Evolutionary conservation across 2,888 invertebrate genomes (phyloP).

Genomic region (Eumerus sabulonum): DNA sequence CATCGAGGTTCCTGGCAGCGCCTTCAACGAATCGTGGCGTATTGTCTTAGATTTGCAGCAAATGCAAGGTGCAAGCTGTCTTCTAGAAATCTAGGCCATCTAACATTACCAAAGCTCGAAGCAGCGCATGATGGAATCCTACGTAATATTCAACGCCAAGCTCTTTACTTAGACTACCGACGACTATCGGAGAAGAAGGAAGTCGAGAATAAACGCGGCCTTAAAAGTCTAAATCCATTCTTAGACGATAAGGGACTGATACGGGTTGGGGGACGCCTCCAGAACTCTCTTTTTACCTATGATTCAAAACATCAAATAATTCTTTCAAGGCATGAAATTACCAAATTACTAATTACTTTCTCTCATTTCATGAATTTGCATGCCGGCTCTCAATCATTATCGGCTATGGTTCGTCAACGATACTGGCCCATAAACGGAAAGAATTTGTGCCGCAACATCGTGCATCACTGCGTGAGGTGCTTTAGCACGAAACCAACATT

Average conservation of each 20-base stretch:
- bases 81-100: neutral
- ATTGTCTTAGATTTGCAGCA: conserved; percentile 12
- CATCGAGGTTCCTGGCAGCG: conserved; percentile 10
- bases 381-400: conserved; percentile 25
- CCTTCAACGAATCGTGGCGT: conserved; percentile 9
- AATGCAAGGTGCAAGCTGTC: neutral
- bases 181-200: neutral
- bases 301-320: conserved; percentile 28
- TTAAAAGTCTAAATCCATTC: conserved; percentile 9
- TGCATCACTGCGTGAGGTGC: conserved; percentile 14
- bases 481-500: conserved; percentile 9
- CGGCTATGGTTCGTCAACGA: conserved; percentile 31
- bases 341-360: conserved; percentile 25
- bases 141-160: conserved; percentile 13
- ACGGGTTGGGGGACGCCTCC: conserved; percentile 17
- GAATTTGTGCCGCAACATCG: neutral
- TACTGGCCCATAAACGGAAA: conserved; percentile 26
- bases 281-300: conserved; percentile 5
- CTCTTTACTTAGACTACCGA: conserved; percentile 2
- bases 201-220: neutral
- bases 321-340: conserved; percentile 8
- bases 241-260: conserved; percentile 21
- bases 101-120: conserved; percentile 5
- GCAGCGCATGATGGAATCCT: conserved; percentile 9
- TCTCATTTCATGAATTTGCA: conserved; percentile 34